phyloP scores from a whole-genome alignment of 2,888 invertebrate genomes.

The Papilio gigon region DNA sequence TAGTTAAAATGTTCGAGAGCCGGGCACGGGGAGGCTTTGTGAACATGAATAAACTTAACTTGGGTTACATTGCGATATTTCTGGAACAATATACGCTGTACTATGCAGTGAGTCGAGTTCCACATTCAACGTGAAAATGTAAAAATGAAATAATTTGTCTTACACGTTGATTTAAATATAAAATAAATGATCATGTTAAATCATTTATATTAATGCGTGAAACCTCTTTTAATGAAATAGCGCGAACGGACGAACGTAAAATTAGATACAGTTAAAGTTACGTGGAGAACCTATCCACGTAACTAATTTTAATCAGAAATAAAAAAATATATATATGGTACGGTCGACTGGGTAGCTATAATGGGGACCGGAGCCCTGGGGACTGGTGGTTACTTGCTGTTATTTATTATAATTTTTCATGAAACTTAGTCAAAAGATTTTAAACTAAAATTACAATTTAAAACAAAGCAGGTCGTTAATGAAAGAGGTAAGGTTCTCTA shows the following conservation, averaged over 20 bases:
- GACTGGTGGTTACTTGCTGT: not conserved
- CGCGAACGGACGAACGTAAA: no score
- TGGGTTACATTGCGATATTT: constrained; percentile 3
- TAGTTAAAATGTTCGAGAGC: constrained; percentile 23
- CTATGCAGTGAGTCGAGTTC: not conserved
- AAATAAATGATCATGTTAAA: no score
- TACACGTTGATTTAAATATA: no score
- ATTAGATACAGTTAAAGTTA: no score
- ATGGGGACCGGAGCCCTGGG: no score
- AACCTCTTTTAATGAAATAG: no score
- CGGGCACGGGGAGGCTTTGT: constrained; percentile 9
- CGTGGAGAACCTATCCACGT: no score
- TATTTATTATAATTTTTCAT: not conserved
- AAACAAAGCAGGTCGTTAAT: not conserved
- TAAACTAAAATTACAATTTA: not conserved
- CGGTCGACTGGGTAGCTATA: no score
- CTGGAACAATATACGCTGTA: not conserved
- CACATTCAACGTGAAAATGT: not conserved
- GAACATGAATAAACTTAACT: constrained; percentile 25
- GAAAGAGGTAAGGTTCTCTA: not conserved
- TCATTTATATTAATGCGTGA: not conserved
- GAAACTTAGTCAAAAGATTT: not conserved
- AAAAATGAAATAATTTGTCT: not conserved
- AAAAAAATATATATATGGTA: no score
- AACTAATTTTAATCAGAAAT: no score